Evolutionary conservation across 2,888 invertebrate species (phyloP).

Genomic region (Microdon myrmicae): DNA sequence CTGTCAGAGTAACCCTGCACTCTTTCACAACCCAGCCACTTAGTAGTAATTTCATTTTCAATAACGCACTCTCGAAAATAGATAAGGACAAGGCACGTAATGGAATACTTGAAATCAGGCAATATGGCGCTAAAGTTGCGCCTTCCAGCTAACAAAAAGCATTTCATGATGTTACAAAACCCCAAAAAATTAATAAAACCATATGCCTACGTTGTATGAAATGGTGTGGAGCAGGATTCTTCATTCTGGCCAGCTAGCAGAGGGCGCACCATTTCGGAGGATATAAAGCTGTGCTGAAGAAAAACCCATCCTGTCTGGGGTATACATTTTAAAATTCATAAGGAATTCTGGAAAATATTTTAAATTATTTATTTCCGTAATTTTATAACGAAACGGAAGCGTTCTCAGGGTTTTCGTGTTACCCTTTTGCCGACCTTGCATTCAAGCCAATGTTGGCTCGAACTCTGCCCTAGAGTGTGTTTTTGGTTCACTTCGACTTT

Average conservation of each 20-base stretch:
- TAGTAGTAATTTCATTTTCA: conserved; percentile 1
- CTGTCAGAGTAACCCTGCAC: too few species aligned
- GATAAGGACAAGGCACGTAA: not conserved
- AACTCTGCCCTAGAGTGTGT: conserved; percentile 14
- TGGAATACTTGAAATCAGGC: conserved; percentile 14
- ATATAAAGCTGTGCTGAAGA: not conserved
- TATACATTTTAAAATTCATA: conserved; percentile 51
- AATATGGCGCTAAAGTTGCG: not conserved
- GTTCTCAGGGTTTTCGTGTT: conserved; percentile 23
- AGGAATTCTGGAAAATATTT: conserved; percentile 47
- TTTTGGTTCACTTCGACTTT: too few species aligned
- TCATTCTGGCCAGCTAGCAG: conserved; percentile 27
- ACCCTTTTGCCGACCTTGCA: conserved; percentile 9
- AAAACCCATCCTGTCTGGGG: conserved; percentile 6
- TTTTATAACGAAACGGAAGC: conserved; percentile 42
- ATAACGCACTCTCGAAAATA: not conserved
- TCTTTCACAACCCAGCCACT: too few species aligned
- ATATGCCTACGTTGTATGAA: conserved; percentile 37
- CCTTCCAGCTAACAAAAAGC: too few species aligned
- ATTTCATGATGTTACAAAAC: conserved; percentile 26
- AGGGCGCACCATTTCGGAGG: conserved; percentile 5
- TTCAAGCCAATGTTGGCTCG: conserved; percentile 7
- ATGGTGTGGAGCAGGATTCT: conserved; percentile 19
- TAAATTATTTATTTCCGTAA: conserved; percentile 51
- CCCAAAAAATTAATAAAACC: conserved; percentile 43